Conservation (phyloP, 2,113 vertebrate genomes). For the Condylura cristata region DNA sequence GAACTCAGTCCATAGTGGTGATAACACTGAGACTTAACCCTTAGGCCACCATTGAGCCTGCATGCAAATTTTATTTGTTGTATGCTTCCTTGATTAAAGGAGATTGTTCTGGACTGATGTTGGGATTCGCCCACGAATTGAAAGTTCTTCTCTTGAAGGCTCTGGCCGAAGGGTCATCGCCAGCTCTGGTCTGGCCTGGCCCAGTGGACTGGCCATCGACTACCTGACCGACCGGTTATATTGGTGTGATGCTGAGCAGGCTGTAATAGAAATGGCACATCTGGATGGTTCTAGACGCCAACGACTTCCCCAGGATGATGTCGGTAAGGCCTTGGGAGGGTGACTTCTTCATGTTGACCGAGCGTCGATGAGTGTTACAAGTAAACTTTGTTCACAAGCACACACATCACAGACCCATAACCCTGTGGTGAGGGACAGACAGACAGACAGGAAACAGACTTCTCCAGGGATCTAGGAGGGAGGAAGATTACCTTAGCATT, state of each 20-base stretch:
- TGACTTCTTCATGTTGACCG: slow-evolving; percentile 47
- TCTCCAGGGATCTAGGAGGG: background rate
- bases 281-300: slow-evolving; percentile 93
- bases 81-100: slow-evolving; percentile 88
- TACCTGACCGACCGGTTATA: slow-evolving; percentile 89
- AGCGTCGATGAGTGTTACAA: background rate
- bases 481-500: background rate
- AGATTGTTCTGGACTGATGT: slow-evolving; percentile 95
- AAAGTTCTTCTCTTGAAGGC: slow-evolving; percentile 91
- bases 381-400: background rate
- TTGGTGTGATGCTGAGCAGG: slow-evolving; percentile 92
- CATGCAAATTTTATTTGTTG: background rate
- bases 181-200: slow-evolving; percentile 86
- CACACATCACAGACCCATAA: background rate
- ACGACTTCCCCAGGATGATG: slow-evolving; percentile 92
- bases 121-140: slow-evolving; percentile 88
- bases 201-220: slow-evolving; percentile 93
- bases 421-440: background rate
- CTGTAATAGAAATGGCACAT: slow-evolving; percentile 89
- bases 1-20: no score
- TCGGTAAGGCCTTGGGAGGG: slow-evolving; percentile 93
- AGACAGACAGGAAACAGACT: background rate
- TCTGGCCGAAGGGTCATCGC: slow-evolving; percentile 84
- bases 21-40: no score
- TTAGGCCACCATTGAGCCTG: background rate